These are phyloP conservation scores for Myanophis thanlyinensis DNA, from an alignment of 2,113 vertebrate genomes.

Conservation along the genomic window DNA sequence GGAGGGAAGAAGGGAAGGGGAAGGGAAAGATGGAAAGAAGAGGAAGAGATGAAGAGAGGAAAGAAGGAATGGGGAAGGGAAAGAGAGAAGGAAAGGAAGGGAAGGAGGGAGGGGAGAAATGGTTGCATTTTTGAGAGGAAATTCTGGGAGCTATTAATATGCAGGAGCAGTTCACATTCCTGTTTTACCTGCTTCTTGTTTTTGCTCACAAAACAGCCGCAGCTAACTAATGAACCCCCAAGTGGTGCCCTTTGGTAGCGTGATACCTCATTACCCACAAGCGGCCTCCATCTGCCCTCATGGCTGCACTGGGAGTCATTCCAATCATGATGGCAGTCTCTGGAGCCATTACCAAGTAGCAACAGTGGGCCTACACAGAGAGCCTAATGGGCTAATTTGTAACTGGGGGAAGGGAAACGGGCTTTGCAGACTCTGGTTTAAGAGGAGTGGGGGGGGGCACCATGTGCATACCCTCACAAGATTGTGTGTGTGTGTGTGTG, in stretches of 20 bases:
- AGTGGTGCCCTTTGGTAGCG: conserved; percentile 95
- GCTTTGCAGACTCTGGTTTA: conserved; percentile 84
- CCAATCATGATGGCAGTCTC: conserved; percentile 99
- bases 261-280: conserved; percentile 99
- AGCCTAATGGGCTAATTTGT: conserved; percentile 99
- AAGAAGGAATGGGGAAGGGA: neutral
- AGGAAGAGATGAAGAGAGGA: too few relatives aligned
- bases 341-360: conserved; percentile 98
- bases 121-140: conserved; percentile 76
- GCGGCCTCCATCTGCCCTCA: conserved; percentile 99
- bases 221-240: conserved; percentile 93
- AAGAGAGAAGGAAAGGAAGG: neutral
- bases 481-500: conserved; percentile 73
- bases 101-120: neutral
- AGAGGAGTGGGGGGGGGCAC: neutral
- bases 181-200: conserved; percentile 78
- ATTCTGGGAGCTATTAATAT: conserved; percentile 81
- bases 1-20: too few relatives aligned
- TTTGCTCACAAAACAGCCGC: conserved; percentile 75
- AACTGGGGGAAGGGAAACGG: conserved; percentile 96
- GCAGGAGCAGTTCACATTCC: conserved; percentile 79
- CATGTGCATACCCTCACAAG: neutral
- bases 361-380: conserved; percentile 94
- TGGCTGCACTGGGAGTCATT: conserved; percentile 97
- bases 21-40: too few relatives aligned